Evolutionary conservation across 2,888 invertebrate species (phyloP), one percentile per base, ranked within the genome.

Genomic region (Euzetes globulus): DNA sequence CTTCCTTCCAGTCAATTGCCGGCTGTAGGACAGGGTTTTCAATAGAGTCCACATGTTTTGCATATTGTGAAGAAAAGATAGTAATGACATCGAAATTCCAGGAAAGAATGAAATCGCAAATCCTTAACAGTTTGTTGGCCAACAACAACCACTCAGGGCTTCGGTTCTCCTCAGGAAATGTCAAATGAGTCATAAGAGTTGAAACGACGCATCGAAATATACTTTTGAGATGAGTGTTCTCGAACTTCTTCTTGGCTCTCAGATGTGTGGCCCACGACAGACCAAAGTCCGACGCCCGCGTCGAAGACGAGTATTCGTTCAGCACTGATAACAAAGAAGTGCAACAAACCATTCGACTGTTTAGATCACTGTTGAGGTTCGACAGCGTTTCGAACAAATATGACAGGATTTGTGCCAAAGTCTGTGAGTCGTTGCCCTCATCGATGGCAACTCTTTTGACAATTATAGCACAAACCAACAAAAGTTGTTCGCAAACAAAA

Each of bases 181-280:
- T 87, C 72, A 85, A 84, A 37, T 90, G 83, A 25, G 88, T 86
- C 81, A 86, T 85, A 13, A 89, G 83, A 77, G 87, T 87, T 83
- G 90, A 89, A 25, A 74, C 60, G 17, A 71, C 60, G 17, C 58
- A 55, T 80, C 88, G 86, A 81, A 94, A 91, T 81, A 94, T 91
- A 77, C 88, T 86, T 80, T 90, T 89, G 78, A 95, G 84, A 81
- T 92, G 91, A 71, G 87, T 86, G 27, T 86, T 82, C 85, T 94
- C 93, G 85, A 95, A 94, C 58, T 89, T 87, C 80, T 88, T 88
- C 83, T 94, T 94, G 41, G 91, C 88, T 80, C 88, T 87, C 80
- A 90, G 88, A 83, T 95, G 94, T 47, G 89, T 87, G 83, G 92
- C 92, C 91, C 91, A 94, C 60, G 92, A 89, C 71, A 94, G 85